These are phyloP conservation scores for Percopsis transmontana DNA, from an alignment of 2,113 vertebrate genomes.

Conservation along the genomic window DNA sequence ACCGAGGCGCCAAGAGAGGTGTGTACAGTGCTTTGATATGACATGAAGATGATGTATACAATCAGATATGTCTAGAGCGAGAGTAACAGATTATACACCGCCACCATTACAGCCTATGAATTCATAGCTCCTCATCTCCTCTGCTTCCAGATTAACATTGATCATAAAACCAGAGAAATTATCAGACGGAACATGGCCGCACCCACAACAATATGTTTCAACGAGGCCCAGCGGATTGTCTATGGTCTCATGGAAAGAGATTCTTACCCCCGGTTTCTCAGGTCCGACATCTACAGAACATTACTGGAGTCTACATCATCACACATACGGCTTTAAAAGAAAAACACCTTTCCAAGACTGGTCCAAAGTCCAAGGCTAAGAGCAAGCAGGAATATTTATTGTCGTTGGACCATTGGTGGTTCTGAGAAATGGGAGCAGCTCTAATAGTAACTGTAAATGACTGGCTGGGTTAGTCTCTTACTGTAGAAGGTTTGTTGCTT, in stretches of 20 bases:
- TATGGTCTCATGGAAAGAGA: slow-evolving; percentile 87
- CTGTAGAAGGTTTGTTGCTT: no score
- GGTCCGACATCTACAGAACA: slow-evolving; percentile 84
- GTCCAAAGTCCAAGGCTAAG: no score
- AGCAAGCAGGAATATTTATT: no score
- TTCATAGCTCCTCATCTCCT: background rate
- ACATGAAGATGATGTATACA: no score
- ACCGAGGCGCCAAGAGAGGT: slow-evolving; percentile 80
- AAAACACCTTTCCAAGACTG: no score
- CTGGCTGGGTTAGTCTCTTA: no score
- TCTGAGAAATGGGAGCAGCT: no score
- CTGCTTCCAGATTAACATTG: slow-evolving; percentile 85
- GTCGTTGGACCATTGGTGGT: no score
- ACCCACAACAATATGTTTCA: slow-evolving; percentile 79
- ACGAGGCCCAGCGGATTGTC: slow-evolving; percentile 85
- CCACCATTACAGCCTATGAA: background rate
- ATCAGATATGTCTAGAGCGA: background rate
- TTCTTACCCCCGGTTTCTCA: slow-evolving; percentile 86
- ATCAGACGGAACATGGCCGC: slow-evolving; percentile 78
- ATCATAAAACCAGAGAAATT: slow-evolving; percentile 81
- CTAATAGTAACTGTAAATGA: no score
- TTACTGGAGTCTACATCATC: slow-evolving; percentile 78
- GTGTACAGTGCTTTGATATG: background rate
- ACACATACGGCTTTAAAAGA: no score
- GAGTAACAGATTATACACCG: background rate